Evolutionary conservation across 2,113 vertebrate genomes (phyloP).

Genomic region (Cettia cetti): DNA sequence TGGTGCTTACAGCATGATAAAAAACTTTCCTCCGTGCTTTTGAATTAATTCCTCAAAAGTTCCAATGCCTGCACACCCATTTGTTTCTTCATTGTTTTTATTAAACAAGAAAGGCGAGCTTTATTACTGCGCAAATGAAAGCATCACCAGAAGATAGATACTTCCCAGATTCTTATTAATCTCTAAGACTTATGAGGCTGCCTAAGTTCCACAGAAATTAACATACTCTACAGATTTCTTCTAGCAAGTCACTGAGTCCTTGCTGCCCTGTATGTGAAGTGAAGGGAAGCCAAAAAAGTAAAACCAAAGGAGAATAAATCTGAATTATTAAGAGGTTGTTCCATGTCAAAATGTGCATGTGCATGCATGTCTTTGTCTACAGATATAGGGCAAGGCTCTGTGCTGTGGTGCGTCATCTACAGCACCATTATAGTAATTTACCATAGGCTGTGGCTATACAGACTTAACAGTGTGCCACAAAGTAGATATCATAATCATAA

Average conservation of each 20-base stretch:
- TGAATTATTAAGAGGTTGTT: neutral
- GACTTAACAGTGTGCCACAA: neutral
- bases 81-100: conserved; percentile 84
- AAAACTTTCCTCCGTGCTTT: conserved; percentile 69
- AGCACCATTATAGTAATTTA: neutral
- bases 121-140: conserved; percentile 82
- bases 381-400: neutral
- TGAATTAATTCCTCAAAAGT: conserved; percentile 82
- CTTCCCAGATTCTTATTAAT: conserved; percentile 82
- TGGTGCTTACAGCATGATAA: conserved; percentile 69
- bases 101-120: conserved; percentile 82
- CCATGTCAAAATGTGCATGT: conserved; percentile 21
- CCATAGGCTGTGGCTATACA: neutral
- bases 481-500: conserved; percentile 17
- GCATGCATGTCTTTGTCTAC: neutral
- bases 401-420: neutral
- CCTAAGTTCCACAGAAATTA: conserved; percentile 78
- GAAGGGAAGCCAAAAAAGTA: neutral
- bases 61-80: conserved; percentile 79
- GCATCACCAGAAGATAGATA: conserved; percentile 81
- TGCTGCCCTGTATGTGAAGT: neutral
- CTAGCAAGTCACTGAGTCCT: conserved; percentile 46
- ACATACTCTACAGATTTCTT: conserved; percentile 76
- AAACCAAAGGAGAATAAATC: conserved; percentile 5
- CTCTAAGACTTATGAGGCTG: conserved; percentile 79